Evolutionary conservation across 2,888 invertebrate genomes (phyloP).

Genomic region (Dasypolia templi): DNA sequence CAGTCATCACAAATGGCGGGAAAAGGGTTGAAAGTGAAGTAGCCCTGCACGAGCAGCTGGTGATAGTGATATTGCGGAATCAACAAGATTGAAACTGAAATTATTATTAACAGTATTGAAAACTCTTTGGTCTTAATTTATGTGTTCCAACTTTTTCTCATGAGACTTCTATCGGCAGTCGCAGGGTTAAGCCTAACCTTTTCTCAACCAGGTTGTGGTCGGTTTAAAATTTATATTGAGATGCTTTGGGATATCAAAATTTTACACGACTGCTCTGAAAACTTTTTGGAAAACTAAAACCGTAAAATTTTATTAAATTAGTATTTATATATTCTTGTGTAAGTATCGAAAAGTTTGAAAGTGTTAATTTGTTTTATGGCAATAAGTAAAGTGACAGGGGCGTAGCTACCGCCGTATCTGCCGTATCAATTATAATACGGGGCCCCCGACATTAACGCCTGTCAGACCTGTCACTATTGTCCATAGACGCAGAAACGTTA

Average conservation of each 20-base stretch:
- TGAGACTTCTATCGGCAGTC: background rate
- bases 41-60: too few relatives aligned
- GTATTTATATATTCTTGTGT: background rate
- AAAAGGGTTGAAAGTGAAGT: too few relatives aligned
- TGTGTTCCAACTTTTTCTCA: conserved; percentile 2
- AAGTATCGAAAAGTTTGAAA: background rate
- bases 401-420: too few relatives aligned
- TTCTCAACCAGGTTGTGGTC: background rate
- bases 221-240: conserved; percentile 24
- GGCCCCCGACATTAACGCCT: too few relatives aligned
- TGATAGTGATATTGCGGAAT: too few relatives aligned
- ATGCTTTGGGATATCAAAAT: background rate
- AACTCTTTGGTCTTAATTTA: background rate
- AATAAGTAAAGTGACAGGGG: background rate
- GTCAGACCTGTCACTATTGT: too few relatives aligned
- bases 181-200: conserved; percentile 1
- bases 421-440: too few relatives aligned
- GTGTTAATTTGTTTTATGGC: background rate
- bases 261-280: background rate
- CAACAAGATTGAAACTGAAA: too few relatives aligned
- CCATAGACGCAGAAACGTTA: too few relatives aligned
- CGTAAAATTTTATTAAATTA: background rate
- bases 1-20: too few relatives aligned
- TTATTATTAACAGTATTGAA: background rate
- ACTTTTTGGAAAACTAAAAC: background rate